These are phyloP conservation scores for Netelia inedita DNA, from an alignment of 2,888 invertebrate genomes.

Conservation along the genomic window DNA sequence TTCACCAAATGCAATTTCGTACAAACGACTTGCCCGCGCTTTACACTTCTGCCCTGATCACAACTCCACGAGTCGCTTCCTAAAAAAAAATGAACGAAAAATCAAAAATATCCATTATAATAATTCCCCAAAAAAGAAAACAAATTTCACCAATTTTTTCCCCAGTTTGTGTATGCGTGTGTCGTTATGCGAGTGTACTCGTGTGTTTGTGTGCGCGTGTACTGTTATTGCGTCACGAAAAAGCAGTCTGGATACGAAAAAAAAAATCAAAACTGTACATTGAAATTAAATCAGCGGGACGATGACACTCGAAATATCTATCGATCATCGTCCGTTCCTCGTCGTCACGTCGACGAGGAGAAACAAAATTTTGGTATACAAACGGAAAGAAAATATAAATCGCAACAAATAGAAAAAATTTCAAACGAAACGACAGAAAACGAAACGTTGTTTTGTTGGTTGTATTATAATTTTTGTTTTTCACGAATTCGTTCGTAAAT, in stretches of 20 bases:
- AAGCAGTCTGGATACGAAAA: conserved; percentile 33
- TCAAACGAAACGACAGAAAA: conserved; percentile 28
- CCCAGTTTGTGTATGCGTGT: not conserved
- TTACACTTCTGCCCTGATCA: not conserved
- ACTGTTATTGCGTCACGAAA: conserved; percentile 39
- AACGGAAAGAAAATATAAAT: not conserved
- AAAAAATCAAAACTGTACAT: conserved; percentile 23
- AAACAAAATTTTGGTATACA: conserved; percentile 15
- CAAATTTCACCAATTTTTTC: not conserved
- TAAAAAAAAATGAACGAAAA: not conserved
- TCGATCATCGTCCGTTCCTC: conserved; percentile 10
- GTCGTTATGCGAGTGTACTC: conserved; percentile 10
- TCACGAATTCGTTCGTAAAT: not conserved
- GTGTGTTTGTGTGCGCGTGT: not conserved
- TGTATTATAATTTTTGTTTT: too few species aligned
- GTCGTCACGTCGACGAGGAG: conserved; percentile 6
- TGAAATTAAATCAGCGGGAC: not conserved
- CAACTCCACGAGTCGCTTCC: not conserved
- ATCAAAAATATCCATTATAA: not conserved
- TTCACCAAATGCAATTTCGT: not conserved
- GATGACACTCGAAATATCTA: conserved; percentile 14
- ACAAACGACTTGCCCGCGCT: not conserved
- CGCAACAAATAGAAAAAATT: not conserved
- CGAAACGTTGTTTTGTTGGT: conserved; percentile 18
- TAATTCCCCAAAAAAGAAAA: not conserved